Conservation (phyloP, 2,888 invertebrate species). For the Euplexia lucipara region DNA sequence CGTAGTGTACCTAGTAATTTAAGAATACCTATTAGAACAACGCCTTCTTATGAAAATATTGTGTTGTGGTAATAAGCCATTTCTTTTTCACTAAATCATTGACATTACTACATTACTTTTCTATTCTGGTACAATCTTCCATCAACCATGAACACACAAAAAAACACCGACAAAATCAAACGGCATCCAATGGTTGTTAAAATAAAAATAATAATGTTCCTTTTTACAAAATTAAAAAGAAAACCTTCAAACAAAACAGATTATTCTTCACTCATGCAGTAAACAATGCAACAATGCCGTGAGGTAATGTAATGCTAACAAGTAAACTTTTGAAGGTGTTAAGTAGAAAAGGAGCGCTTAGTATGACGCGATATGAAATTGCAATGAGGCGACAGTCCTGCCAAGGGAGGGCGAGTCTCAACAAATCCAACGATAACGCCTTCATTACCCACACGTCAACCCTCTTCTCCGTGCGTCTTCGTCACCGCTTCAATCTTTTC, state of each 20-base stretch:
- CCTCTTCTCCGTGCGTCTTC: slow-evolving; percentile 85
- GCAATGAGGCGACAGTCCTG: slow-evolving; percentile 70
- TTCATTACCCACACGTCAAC: slow-evolving; percentile 89
- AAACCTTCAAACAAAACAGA: not conserved
- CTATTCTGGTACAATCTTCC: no score
- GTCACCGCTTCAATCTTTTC: slow-evolving; percentile 87
- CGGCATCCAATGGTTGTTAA: no score
- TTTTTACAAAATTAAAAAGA: not conserved
- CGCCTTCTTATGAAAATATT: not conserved
- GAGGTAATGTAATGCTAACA: slow-evolving; percentile 15
- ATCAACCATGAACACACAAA: no score
- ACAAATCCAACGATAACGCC: slow-evolving; percentile 85
- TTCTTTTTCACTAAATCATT: no score
- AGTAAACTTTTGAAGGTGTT: slow-evolving; percentile 58
- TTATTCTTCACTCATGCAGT: no score
- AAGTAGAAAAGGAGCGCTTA: slow-evolving; percentile 71
- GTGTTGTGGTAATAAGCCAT: no score
- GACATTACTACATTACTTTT: no score
- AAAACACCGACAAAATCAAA: no score
- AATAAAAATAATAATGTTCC: no score
- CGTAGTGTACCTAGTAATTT: not conserved
- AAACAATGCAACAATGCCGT: slow-evolving; percentile 9
- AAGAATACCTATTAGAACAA: not conserved
- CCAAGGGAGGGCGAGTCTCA: slow-evolving; percentile 60
- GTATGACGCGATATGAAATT: slow-evolving; percentile 79